A percentile compares a stretch with the other conserved stretches of the same genome.
phyloP scores from a whole-genome alignment of 2,888 invertebrate genomes.

The Lymantria monacha region DNA sequence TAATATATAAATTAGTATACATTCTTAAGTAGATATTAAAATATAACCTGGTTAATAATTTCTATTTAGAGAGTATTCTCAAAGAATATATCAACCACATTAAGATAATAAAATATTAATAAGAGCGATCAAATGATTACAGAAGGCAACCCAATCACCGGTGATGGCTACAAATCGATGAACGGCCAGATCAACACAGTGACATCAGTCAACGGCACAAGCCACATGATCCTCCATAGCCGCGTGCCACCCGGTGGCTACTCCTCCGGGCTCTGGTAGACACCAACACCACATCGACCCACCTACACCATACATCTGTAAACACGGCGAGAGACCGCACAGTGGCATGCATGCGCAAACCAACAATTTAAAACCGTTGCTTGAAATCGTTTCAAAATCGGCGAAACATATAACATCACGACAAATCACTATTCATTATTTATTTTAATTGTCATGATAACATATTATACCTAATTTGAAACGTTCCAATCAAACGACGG shows the following conservation, averaged over 20 bases:
- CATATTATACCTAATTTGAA: constrained; percentile 9
- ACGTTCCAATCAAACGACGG: constrained; percentile 12
- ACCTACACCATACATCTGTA: constrained; percentile 30
- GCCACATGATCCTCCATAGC: constrained; percentile 68
- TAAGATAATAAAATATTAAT: constrained; percentile 10
- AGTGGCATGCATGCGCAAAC: constrained; percentile 40
- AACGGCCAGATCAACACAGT: constrained; percentile 82
- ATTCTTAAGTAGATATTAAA: constrained; percentile 16
- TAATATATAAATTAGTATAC: neutral
- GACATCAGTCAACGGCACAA: constrained; percentile 70
- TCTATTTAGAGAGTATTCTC: constrained; percentile 12
- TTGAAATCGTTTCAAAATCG: constrained; percentile 7
- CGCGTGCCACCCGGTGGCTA: constrained; percentile 87
- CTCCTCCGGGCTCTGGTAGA: constrained; percentile 87
- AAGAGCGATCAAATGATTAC: constrained; percentile 42
- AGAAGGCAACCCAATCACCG: constrained; percentile 83
- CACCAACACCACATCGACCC: constrained; percentile 25
- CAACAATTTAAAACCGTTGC: constrained; percentile 18
- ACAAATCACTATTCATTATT: constrained; percentile 12
- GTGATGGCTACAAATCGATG: constrained; percentile 81
- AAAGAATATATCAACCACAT: neutral
- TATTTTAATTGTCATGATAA: constrained; percentile 5
- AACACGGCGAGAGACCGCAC: constrained; percentile 33
- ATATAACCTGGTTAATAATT: constrained; percentile 8
- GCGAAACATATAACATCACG: constrained; percentile 6